Base-by-base conservation (phyloP, 1,140 invertebrate genomes). In the Adelges cooleyi region DNA sequence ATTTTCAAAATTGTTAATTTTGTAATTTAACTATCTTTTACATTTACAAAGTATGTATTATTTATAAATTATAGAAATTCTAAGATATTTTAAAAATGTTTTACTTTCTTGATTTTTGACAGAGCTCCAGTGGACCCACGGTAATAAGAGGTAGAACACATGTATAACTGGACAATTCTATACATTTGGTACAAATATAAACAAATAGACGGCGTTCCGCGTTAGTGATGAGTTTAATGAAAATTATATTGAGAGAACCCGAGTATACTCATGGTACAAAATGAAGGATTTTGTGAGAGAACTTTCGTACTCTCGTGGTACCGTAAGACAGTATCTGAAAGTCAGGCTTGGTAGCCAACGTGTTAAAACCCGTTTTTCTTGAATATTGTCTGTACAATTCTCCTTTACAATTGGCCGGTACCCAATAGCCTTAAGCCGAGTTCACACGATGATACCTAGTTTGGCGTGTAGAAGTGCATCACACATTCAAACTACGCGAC, bases 1-100 rank as follows among this genome's bases (percentile, higher is more conserved):
- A 49, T 49, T 49, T 49, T 49, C 25, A 23, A 49, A 49, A 49
- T 49, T 49, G 46, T 49, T 49, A 49, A 49, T 49, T 49, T 49
- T 49, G 46, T 23, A 15, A 23, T 49, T 23, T 23, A 49, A 49
- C 25, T 49, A 49, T 49, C 22, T 49, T 49, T 49, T 49, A 49
- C 18, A 49, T 49, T 49, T 23, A 49, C 46, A 25, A 49, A 23
- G 46, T 49, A 49, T 49, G 46, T 15, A 49, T 23, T 23, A 49
- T 49, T 15, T 49, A 23, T 49, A 49, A 49, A 49, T 25, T 49
- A 25, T 49, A 49, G 10, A 49, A 20, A 49, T 10, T 38, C 25
- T 49, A 23, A 49, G 46, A 49, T 49, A 49, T 49, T 49, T 50
- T 50, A 50, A 8, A 38, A 38, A 38, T 8, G 6, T 8, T 38